These are phyloP conservation scores for Caenorhabditis japonica DNA, from an alignment of 2,888 invertebrate genomes.

Conservation along the genomic window DNA sequence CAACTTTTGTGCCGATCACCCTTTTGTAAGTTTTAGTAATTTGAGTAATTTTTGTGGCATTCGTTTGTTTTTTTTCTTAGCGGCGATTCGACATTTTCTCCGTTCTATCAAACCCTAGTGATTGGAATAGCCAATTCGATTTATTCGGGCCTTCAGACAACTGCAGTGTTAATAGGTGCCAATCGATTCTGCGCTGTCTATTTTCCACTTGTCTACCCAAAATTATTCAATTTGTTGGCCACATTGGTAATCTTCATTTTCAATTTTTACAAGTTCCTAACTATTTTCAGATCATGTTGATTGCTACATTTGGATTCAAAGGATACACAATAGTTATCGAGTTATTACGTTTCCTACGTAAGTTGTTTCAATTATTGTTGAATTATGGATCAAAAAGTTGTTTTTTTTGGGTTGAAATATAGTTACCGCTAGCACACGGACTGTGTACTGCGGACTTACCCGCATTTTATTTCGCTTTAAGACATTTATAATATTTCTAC, in stretches of 20 bases:
- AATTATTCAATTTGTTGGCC: conserved; percentile 3
- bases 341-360: neutral
- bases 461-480: too few relatives aligned
- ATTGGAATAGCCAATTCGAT: conserved; percentile 9
- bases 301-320: neutral
- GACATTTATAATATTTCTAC: too few relatives aligned
- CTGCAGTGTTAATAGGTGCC: conserved; percentile 11
- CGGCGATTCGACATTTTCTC: conserved; percentile 13
- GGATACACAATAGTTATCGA: neutral
- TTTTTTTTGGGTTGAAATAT: too few relatives aligned
- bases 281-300: neutral
- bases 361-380: neutral
- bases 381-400: neutral
- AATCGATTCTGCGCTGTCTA: conserved; percentile 24
- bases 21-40: conserved; percentile 4
- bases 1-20: conserved; percentile 19
- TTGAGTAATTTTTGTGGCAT: too few relatives aligned
- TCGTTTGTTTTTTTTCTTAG: neutral
- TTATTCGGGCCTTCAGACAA: conserved; percentile 10
- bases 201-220: conserved; percentile 9
- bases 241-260: conserved; percentile 11
- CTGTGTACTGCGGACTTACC: too few relatives aligned
- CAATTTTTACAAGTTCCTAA: neutral
- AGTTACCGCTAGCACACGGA: too few relatives aligned
- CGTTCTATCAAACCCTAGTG: conserved; percentile 13